A percentile compares a stretch with the other conserved stretches of the same genome.
Evolutionary conservation across 1,140 invertebrate genomes (phyloP).

Genomic region (Ctenoplectra terminalis): DNA sequence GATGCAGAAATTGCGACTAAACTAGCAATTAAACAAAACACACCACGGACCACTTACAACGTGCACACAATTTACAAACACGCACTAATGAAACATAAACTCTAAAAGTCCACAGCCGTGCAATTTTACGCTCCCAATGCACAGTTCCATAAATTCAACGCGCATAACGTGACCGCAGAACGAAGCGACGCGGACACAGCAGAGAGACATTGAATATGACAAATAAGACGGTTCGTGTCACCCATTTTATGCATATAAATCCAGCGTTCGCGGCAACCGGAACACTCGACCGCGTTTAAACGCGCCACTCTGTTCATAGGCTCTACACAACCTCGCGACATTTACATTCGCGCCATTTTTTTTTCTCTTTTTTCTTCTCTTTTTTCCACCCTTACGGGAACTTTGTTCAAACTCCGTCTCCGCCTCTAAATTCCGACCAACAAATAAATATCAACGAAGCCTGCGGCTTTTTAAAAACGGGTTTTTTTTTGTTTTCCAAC

Average conservation of each 20-base stretch:
- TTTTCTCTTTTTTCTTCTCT: too few species aligned
- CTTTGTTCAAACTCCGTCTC: neutral
- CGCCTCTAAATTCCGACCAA: neutral
- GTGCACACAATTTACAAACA: neutral
- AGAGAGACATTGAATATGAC: neutral
- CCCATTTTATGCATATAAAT: slow-evolving; percentile 1
- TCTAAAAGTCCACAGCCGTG: neutral
- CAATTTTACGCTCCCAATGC: neutral
- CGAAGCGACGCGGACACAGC: neutral
- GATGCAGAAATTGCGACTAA: neutral
- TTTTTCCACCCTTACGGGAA: neutral
- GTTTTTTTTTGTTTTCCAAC: neutral
- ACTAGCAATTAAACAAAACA: neutral
- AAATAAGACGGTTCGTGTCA: slow-evolving; percentile 7
- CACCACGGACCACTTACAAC: neutral
- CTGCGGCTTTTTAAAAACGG: neutral
- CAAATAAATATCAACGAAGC: slow-evolving; percentile 27
- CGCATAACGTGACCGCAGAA: neutral
- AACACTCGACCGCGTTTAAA: slow-evolving; percentile 36
- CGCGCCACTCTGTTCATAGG: too few species aligned
- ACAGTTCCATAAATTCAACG: neutral
- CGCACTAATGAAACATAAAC: neutral
- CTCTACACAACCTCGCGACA: too few species aligned
- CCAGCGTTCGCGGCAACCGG: neutral
- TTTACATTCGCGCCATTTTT: neutral